Percentiles rank a stretch among this genome's conserved stretches.
Conservation (phyloP, 2,113 vertebrate species). For the Nycticorax nycticorax region DNA sequence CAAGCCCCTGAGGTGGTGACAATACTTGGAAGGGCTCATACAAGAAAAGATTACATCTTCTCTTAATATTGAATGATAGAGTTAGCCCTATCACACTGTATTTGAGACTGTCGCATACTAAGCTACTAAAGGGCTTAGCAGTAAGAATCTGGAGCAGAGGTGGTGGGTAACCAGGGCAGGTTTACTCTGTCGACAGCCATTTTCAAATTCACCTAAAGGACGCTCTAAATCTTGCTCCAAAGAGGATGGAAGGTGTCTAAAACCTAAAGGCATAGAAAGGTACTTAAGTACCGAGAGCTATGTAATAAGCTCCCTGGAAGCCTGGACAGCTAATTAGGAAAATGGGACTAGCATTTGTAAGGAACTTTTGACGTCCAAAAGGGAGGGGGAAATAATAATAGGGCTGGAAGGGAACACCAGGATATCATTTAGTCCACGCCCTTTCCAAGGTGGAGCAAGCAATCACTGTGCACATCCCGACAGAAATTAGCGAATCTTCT, state of each 20-base stretch:
- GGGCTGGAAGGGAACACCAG: neutral
- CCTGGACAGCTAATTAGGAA: neutral
- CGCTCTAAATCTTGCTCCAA: neutral
- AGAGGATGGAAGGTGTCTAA: neutral
- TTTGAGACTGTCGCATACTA: neutral
- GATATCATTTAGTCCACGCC: neutral
- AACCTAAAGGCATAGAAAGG: neutral
- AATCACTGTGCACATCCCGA: accelerated
- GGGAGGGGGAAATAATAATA: too few species aligned
- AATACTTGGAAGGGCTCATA: neutral
- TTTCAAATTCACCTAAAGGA: neutral
- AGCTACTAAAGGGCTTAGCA: neutral
- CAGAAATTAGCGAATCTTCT: neutral
- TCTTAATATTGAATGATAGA: neutral
- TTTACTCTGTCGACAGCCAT: neutral
- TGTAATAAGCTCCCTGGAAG: neutral
- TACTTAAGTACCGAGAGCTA: neutral
- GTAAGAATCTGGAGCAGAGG: neutral
- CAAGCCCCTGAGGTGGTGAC: neutral
- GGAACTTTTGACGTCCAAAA: neutral
- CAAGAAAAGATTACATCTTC: neutral
- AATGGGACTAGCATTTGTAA: neutral
- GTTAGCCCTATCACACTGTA: neutral
- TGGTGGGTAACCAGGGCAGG: neutral
- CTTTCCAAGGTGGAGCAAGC: neutral